A percentile compares a stretch with the other conserved stretches of the same genome.
Evolutionary conservation across 37 sponge, comb jelly and placozoan species (phyloP).

Genomic region (Mnemiopsis leidyi): DNA sequence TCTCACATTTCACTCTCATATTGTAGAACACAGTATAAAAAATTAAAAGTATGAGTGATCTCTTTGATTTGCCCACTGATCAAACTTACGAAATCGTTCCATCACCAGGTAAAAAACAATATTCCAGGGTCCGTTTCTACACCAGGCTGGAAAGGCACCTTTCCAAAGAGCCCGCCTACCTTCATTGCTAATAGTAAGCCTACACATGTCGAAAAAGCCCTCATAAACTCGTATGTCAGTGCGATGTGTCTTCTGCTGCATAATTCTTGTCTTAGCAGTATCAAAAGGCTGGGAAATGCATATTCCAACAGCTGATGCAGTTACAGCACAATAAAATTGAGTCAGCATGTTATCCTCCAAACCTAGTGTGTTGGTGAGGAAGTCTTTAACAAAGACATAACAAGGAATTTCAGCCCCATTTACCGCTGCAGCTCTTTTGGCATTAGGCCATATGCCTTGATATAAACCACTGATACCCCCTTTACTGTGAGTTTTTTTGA

Average conservation of each 20-base stretch:
- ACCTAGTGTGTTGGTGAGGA: neutral
- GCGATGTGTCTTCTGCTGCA: slow-evolving; percentile 17
- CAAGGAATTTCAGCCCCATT: slow-evolving; percentile 58
- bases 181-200: slow-evolving; percentile 41
- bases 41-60: slow-evolving; percentile 51
- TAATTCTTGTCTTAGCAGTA: slow-evolving; percentile 43
- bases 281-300: slow-evolving; percentile 45
- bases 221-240: slow-evolving; percentile 34
- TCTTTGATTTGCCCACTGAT: neutral
- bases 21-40: neutral
- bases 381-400: slow-evolving; percentile 22
- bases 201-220: slow-evolving; percentile 31
- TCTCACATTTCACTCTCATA: too few species aligned
- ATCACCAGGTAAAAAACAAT: neutral
- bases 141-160: slow-evolving; percentile 32
- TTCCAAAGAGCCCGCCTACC: slow-evolving; percentile 35
- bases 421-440: slow-evolving; percentile 56
- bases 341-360: neutral
- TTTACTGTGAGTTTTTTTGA: neutral
- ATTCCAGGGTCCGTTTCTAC: slow-evolving; percentile 39
- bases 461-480: slow-evolving; percentile 22
- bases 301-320: slow-evolving; percentile 21
- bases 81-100: slow-evolving; percentile 27
- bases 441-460: slow-evolving; percentile 59
- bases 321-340: neutral